Conservation (phyloP, 2,888 invertebrate genomes). For the Aleiodes testaceus region DNA sequence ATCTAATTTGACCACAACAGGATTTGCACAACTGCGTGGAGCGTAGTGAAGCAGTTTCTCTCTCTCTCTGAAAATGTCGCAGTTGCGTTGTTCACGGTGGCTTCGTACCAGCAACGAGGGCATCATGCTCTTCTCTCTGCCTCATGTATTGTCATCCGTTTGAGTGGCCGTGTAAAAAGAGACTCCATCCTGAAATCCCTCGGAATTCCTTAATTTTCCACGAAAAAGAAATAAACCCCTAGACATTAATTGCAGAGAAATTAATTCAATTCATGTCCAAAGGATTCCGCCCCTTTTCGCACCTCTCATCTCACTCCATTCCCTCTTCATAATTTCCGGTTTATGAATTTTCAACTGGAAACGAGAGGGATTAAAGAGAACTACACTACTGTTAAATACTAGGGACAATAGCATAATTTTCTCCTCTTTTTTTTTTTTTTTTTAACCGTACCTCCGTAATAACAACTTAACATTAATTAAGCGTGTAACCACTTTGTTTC, state of each 20-base stretch:
- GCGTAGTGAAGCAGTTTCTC: slow-evolving; percentile 8
- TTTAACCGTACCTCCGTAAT: slow-evolving; percentile 16
- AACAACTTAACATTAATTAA: slow-evolving; percentile 57
- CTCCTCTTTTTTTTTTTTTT: not conserved
- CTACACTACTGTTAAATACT: not conserved
- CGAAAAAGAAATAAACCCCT: too few species aligned
- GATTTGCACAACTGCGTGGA: slow-evolving; percentile 53
- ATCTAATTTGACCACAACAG: slow-evolving; percentile 60
- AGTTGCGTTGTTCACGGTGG: slow-evolving; percentile 37
- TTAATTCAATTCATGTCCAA: not conserved
- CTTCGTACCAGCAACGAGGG: slow-evolving; percentile 28
- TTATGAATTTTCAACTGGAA: slow-evolving; percentile 2
- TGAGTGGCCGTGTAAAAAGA: too few species aligned
- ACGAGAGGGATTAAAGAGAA: too few species aligned
- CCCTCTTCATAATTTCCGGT: slow-evolving; percentile 7
- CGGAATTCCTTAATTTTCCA: not conserved
- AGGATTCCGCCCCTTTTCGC: not conserved
- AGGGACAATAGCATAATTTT: slow-evolving; percentile 9
- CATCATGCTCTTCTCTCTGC: not conserved
- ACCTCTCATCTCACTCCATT: slow-evolving; percentile 2
- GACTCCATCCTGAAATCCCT: too few species aligned
- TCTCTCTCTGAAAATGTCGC: slow-evolving; percentile 6
- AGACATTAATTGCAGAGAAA: not conserved
- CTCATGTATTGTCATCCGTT: not conserved
- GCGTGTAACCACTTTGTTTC: slow-evolving; percentile 53